Conservation (phyloP, 2,797 vertebrate species). For the Manis javanica region DNA sequence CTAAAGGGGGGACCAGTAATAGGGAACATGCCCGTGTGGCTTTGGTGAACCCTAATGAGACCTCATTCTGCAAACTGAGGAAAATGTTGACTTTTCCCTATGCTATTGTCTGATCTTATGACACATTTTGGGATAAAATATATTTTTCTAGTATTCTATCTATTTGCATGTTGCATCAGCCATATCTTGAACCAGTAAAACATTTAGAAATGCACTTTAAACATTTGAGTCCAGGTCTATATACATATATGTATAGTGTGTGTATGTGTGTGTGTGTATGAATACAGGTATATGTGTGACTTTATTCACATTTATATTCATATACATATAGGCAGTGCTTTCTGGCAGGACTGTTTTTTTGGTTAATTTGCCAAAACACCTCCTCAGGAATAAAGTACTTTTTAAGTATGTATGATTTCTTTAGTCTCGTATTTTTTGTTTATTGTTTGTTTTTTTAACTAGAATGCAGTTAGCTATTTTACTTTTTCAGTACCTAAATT, state of each 20-base stretch:
- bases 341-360: neutral
- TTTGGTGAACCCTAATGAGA: neutral
- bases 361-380: neutral
- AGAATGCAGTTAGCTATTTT: neutral
- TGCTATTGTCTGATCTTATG: neutral
- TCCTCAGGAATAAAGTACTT: neutral
- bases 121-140: neutral
- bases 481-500: neutral
- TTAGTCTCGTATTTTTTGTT: neutral
- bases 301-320: neutral
- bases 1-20: neutral
- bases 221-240: neutral
- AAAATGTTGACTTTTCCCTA: neutral
- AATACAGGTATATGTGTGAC: neutral
- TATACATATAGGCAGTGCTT: neutral
- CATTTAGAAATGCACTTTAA: constrained; percentile 4
- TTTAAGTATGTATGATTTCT: neutral
- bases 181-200: neutral
- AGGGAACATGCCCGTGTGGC: no score
- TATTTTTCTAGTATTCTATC: constrained; percentile 12
- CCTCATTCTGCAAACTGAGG: neutral
- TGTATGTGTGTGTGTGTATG: neutral
- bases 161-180: neutral
- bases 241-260: neutral
- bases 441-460: neutral